A percentile compares a stretch with the other conserved stretches of the same genome.
phyloP scores from a whole-genome alignment of 2,888 invertebrate species.

The Eupeodes luniger region DNA sequence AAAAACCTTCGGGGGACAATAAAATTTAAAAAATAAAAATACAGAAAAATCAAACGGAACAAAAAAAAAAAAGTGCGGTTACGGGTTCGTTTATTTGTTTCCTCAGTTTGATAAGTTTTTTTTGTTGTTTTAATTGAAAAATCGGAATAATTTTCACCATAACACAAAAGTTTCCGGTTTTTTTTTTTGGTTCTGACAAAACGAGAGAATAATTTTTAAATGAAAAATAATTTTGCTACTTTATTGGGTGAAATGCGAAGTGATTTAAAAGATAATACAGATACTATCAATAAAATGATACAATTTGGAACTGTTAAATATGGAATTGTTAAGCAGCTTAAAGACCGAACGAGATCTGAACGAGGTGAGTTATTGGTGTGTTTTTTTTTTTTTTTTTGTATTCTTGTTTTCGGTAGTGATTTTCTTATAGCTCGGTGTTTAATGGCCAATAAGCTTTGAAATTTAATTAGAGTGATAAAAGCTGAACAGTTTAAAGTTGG shows the following conservation, averaged over 20 bases:
- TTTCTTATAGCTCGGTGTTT: not conserved
- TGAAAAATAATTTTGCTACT: slow-evolving; percentile 82
- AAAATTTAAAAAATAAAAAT: not conserved
- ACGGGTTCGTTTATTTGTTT: not conserved
- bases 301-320: slow-evolving; percentile 88
- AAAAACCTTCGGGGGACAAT: slow-evolving; percentile 17
- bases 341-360: slow-evolving; percentile 83
- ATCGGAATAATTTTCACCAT: not conserved
- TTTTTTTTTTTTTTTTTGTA: not conserved
- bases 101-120: not conserved
- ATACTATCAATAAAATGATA: slow-evolving; percentile 86
- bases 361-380: slow-evolving; percentile 80
- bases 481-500: too few species aligned
- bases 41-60: slow-evolving; percentile 7
- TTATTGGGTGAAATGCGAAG: slow-evolving; percentile 84
- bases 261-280: slow-evolving; percentile 84
- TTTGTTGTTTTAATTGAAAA: not conserved
- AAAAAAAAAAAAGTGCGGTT: slow-evolving; percentile 49
- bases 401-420: too few species aligned
- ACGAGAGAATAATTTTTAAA: slow-evolving; percentile 77
- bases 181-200: not conserved
- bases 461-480: too few species aligned
- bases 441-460: too few species aligned
- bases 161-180: not conserved
- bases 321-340: slow-evolving; percentile 86